Evolutionary conservation across 1,140 invertebrate genomes (phyloP).

Genomic region (Zaprionus gabonicus): DNA sequence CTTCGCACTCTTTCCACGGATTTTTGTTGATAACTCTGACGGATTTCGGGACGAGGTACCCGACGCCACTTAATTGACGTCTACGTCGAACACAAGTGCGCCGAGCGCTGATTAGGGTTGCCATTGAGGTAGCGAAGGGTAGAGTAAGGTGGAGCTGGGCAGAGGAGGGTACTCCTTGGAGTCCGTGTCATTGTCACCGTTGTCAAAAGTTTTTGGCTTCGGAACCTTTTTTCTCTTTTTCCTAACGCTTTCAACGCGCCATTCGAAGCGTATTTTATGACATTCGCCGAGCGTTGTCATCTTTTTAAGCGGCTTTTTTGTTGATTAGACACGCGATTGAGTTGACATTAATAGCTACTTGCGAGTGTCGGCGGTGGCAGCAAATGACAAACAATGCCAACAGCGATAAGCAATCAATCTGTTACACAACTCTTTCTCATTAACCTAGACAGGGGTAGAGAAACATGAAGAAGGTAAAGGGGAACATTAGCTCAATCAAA

Average conservation of each 20-base stretch:
- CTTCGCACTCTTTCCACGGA: not conserved
- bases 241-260: slow-evolving; percentile 11
- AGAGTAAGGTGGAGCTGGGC: not conserved
- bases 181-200: slow-evolving; percentile 70
- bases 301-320: slow-evolving; percentile 56
- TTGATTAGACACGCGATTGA: slow-evolving; percentile 65
- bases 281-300: slow-evolving; percentile 63
- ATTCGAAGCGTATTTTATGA: slow-evolving; percentile 46
- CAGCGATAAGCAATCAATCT: slow-evolving; percentile 30
- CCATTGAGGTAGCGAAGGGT: slow-evolving; percentile 13
- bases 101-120: slow-evolving; percentile 75
- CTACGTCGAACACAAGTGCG: slow-evolving; percentile 80
- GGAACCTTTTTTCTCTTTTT: slow-evolving; percentile 64
- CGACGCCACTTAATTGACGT: slow-evolving; percentile 73
- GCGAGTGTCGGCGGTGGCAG: slow-evolving; percentile 66
- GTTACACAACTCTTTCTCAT: not conserved
- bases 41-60: slow-evolving; percentile 11
- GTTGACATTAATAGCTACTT: slow-evolving; percentile 78
- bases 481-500: not conserved
- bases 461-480: not conserved
- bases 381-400: slow-evolving; percentile 58
- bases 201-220: slow-evolving; percentile 62
- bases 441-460: not conserved
- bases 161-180: slow-evolving; percentile 15
- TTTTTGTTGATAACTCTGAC: slow-evolving; percentile 2